Percentiles rank a stretch among this genome's conserved stretches.
Evolutionary conservation across 2,797 vertebrate genomes (phyloP).

Genomic region (Percopsis omiscomaycus): DNA sequence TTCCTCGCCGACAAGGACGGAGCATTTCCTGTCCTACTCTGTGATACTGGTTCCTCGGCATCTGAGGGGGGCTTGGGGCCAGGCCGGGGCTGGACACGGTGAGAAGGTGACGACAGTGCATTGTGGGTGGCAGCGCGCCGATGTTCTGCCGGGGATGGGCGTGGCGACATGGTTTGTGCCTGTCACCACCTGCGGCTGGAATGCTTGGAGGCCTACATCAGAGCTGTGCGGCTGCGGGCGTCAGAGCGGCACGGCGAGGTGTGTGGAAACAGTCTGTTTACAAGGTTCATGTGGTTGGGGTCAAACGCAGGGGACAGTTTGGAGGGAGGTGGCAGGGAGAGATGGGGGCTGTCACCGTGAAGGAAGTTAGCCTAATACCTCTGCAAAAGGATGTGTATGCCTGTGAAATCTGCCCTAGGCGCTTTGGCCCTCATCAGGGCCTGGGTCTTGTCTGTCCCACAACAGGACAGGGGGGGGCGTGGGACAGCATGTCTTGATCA

Average conservation of each 20-base stretch:
- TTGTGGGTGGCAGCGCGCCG: slow-evolving; percentile 58
- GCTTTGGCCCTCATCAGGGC: slow-evolving; percentile 59
- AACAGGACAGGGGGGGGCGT: neutral
- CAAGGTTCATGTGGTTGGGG: slow-evolving; percentile 75
- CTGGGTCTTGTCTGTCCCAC: slow-evolving; percentile 72
- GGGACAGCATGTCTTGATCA: neutral
- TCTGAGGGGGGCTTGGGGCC: slow-evolving; percentile 39
- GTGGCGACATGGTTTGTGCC: slow-evolving; percentile 77
- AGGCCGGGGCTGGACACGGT: slow-evolving; percentile 39
- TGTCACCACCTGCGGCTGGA: slow-evolving; percentile 82
- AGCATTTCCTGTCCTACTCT: slow-evolving; percentile 84
- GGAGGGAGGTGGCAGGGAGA: slow-evolving; percentile 59
- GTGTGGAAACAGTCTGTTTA: slow-evolving; percentile 81
- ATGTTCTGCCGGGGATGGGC: slow-evolving; percentile 35
- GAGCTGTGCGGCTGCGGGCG: slow-evolving; percentile 70
- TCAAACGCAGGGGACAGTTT: slow-evolving; percentile 74
- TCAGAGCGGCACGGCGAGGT: slow-evolving; percentile 76
- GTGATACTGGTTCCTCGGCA: slow-evolving; percentile 51
- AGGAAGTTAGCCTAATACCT: slow-evolving; percentile 70
- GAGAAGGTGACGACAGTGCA: slow-evolving; percentile 56
- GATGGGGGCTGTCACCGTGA: slow-evolving; percentile 49
- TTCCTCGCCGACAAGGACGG: slow-evolving; percentile 79
- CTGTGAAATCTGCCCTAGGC: slow-evolving; percentile 69
- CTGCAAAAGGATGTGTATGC: slow-evolving; percentile 52
- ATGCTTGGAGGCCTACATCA: slow-evolving; percentile 74